A percentile compares a stretch with the other conserved stretches of the same genome.
These are phyloP conservation scores for Danaus melanippus DNA, from an alignment of 1,140 invertebrate genomes.

Conservation along the genomic window DNA sequence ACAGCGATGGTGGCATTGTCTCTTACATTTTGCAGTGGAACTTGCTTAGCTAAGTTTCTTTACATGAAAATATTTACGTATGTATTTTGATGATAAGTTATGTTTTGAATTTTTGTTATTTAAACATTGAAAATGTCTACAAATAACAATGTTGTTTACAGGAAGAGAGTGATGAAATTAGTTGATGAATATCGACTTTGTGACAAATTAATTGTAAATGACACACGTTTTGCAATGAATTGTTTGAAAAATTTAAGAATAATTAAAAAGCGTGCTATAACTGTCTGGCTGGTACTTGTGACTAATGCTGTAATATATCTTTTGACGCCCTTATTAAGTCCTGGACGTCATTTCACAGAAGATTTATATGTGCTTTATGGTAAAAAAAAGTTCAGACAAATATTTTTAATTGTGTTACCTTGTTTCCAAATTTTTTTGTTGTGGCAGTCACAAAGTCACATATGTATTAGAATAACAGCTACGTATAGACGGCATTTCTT, in stretches of 20 bases:
- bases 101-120: too few relatives aligned
- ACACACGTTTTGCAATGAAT: constrained; percentile 27
- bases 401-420: constrained; percentile 9
- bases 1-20: constrained; percentile 28
- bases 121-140: too few relatives aligned
- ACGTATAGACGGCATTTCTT: not conserved
- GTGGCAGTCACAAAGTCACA: too few relatives aligned
- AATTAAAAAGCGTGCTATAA: constrained; percentile 36
- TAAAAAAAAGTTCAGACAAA: constrained; percentile 16
- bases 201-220: constrained; percentile 22
- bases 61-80: constrained; percentile 33
- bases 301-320: constrained; percentile 31
- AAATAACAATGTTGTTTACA: constrained; percentile 17
- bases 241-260: constrained; percentile 24
- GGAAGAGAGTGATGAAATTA: constrained; percentile 24
- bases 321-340: constrained; percentile 20
- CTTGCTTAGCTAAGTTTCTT: constrained; percentile 31
- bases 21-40: constrained; percentile 25
- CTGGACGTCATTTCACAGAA: constrained; percentile 36
- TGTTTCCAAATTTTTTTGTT: not conserved
- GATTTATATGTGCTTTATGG: constrained; percentile 37
- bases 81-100: constrained; percentile 9
- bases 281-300: constrained; percentile 34
- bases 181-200: constrained; percentile 25
- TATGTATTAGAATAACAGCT: too few relatives aligned